Percentiles rank a stretch among this genome's conserved stretches.
Evolutionary conservation across 1,140 invertebrate species (phyloP).

Genomic region (Lordiphosa mommai): DNA sequence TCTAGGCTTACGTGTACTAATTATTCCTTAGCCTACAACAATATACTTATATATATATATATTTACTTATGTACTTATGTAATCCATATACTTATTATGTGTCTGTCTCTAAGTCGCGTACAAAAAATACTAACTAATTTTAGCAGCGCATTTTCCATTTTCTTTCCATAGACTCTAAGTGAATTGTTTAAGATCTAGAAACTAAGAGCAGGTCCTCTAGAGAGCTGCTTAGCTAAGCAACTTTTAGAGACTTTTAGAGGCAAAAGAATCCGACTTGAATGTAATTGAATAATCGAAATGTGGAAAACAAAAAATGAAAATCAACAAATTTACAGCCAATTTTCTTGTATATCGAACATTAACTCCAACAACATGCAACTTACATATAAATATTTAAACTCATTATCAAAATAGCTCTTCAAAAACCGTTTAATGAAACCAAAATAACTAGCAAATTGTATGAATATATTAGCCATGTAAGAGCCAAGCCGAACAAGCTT

Average conservation of each 20-base stretch:
- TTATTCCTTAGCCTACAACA: slow-evolving; percentile 31
- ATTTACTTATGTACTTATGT: slow-evolving; percentile 21
- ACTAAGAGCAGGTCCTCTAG: slow-evolving; percentile 65
- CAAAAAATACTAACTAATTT: slow-evolving; percentile 24
- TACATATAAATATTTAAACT: slow-evolving; percentile 18
- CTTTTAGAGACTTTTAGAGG: slow-evolving; percentile 29
- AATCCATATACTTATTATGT: slow-evolving; percentile 36
- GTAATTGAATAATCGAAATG: slow-evolving; percentile 12
- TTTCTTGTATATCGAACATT: slow-evolving; percentile 27
- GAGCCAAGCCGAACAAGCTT: slow-evolving; percentile 1
- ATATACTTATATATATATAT: background rate
- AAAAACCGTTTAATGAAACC: slow-evolving; percentile 30
- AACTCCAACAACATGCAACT: slow-evolving; percentile 1
- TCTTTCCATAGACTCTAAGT: slow-evolving; percentile 52
- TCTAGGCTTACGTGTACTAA: slow-evolving; percentile 60
- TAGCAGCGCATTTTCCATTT: slow-evolving; percentile 44
- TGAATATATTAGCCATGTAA: slow-evolving; percentile 25
- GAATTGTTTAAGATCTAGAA: slow-evolving; percentile 48
- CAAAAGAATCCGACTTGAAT: slow-evolving; percentile 21
- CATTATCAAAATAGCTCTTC: slow-evolving; percentile 50
- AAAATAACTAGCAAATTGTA: slow-evolving; percentile 13
- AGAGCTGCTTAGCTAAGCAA: slow-evolving; percentile 53
- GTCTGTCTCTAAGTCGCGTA: slow-evolving; percentile 42
- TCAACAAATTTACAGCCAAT: background rate
- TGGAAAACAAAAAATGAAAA: background rate